Base-by-base conservation (phyloP, 2,888 invertebrate species). In the Rhagophthalmus giganteus region DNA sequence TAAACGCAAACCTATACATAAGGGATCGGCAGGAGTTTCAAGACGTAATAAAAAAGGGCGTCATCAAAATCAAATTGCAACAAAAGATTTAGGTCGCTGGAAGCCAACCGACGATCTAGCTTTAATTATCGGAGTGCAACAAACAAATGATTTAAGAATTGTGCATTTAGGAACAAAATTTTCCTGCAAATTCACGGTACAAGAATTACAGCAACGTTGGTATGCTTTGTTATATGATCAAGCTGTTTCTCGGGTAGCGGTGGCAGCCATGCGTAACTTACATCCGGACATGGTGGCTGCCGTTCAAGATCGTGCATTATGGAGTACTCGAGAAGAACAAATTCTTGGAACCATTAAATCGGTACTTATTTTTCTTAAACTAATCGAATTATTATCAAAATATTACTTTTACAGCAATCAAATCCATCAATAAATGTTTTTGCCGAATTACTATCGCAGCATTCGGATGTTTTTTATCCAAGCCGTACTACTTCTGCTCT, bases 101-200 rank as follows among this genome's bases (percentile, higher is more conserved):
- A 96, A 97, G 70, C 95, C 97, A 1, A 89, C 91, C 12, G 99
- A 99, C 78, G 99, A 99, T 78, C 78, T 98, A 15, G 90, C 93
- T 0, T 79, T 99, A 1, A 92, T 99, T 54, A 86, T 92, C 56
- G 95, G 94, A 51, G 92, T 97, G 2, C 90, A 94, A 67, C 97
- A 83, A 78, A 89, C 89, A 7, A 90, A 89, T 74, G 90, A 90
- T 67, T 73, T 90, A 47, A 80, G 86, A 28, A 84, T 85, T 68
- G 88, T 99, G 0, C 92, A 95, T 71, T 81, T 92, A 55, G 94
- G 94, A 2, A 87, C 94, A 1, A 96, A 94, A 69, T 99, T 99
- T 76, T 94, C 97, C 0, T 95, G 96, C 68, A 87, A 92, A 49
- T 98, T 96, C 72, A 93, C 94, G 0, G 78, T 94, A 13, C 88